Conservation (phyloP, 2,888 invertebrate species). For the Cinara cedri region DNA sequence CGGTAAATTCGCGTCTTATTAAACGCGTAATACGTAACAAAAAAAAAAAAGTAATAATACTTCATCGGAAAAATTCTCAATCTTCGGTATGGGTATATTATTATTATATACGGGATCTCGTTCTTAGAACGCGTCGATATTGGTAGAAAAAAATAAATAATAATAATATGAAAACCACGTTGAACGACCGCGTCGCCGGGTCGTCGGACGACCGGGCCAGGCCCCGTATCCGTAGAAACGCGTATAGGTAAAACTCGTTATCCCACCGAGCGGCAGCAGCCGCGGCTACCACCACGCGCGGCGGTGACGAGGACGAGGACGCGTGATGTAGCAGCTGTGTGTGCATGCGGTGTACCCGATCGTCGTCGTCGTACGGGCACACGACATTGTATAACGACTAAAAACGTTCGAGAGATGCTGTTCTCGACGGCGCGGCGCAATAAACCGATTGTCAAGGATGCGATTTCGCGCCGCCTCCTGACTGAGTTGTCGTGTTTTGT, state of each 20-base stretch:
- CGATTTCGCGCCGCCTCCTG: slow-evolving; percentile 19
- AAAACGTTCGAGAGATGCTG: no score
- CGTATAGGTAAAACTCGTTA: slow-evolving; percentile 36
- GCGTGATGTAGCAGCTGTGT: background rate
- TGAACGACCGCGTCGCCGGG: slow-evolving; percentile 40
- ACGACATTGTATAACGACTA: no score
- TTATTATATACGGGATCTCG: no score
- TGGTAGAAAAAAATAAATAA: background rate
- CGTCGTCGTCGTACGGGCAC: background rate
- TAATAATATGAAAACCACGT: slow-evolving; percentile 11
- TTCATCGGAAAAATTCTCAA: no score
- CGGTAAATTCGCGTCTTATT: no score
- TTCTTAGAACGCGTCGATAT: no score
- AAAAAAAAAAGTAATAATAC: no score
- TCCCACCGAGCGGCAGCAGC: background rate
- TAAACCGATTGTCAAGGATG: slow-evolving; percentile 44
- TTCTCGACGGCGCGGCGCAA: slow-evolving; percentile 5
- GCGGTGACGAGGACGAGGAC: background rate
- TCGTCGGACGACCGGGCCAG: slow-evolving; percentile 29
- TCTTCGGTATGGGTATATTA: no score
- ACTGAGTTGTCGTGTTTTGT: slow-evolving; percentile 12
- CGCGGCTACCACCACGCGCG: background rate
- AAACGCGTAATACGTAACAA: no score
- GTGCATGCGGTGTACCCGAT: background rate
- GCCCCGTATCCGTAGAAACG: slow-evolving; percentile 9